Conservation (phyloP, 2,888 invertebrate species). For the Polymixis flavicincta region DNA sequence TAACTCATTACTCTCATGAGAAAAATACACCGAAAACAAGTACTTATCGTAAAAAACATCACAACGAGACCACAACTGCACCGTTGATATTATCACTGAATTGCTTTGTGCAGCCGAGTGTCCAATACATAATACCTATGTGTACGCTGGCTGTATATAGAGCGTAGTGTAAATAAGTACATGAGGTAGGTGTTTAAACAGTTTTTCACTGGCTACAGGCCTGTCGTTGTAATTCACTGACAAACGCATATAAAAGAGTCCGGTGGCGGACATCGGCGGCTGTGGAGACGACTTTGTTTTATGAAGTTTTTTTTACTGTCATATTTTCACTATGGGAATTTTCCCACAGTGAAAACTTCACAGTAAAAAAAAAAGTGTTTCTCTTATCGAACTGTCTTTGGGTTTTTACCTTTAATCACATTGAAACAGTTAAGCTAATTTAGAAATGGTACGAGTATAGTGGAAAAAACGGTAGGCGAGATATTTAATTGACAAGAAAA, state of each 20-base stretch:
- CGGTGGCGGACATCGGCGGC: conserved; percentile 74
- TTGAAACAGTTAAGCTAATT: too few relatives aligned
- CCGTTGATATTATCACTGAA: conserved; percentile 25
- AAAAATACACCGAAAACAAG: background rate
- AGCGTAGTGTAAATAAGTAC: conserved; percentile 66
- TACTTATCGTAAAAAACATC: conserved; percentile 5
- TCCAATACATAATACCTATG: conserved; percentile 39
- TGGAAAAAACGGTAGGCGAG: too few relatives aligned
- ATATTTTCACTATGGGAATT: background rate
- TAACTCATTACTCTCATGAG: background rate
- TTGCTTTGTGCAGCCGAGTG: conserved; percentile 37
- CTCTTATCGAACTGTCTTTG: too few relatives aligned
- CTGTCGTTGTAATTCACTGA: conserved; percentile 90
- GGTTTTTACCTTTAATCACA: too few relatives aligned
- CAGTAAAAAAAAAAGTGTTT: too few relatives aligned
- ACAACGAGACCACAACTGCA: conserved; percentile 17
- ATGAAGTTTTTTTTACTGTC: background rate
- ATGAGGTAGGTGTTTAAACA: conserved; percentile 78
- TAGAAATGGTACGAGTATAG: too few relatives aligned
- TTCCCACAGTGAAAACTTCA: too few relatives aligned
- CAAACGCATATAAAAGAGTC: conserved; percentile 90
- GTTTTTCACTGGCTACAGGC: conserved; percentile 83
- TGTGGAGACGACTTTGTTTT: conserved; percentile 67
- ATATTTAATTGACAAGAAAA: too few relatives aligned
- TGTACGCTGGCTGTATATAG: conserved; percentile 44